A percentile compares a stretch with the other conserved stretches of the same genome.
phyloP scores from a whole-genome alignment of 2,113 vertebrate genomes.

The Centropus unirufus region DNA sequence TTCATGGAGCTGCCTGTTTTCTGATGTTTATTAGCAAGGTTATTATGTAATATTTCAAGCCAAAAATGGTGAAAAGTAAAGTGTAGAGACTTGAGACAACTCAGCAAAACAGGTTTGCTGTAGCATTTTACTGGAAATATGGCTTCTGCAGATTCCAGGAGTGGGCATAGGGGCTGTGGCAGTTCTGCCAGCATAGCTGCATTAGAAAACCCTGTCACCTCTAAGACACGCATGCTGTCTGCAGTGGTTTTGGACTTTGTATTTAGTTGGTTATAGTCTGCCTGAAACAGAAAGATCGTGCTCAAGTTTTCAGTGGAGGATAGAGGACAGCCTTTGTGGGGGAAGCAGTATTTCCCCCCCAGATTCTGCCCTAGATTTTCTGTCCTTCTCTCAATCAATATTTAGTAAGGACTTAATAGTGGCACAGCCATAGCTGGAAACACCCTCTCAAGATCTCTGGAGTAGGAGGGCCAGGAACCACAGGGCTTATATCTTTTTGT shows the following conservation, averaged over 20 bases:
- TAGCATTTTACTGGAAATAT: fast-evolving
- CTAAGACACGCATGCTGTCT: fast-evolving
- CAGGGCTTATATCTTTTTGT: neutral
- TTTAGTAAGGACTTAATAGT: neutral
- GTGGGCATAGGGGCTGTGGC: fast-evolving
- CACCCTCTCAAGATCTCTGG: neutral
- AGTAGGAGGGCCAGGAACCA: neutral
- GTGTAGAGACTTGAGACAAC: fast-evolving
- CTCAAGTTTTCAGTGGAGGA: neutral
- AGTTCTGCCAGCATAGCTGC: fast-evolving
- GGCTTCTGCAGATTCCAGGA: fast-evolving
- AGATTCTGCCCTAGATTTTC: neutral
- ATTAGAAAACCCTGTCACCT: fast-evolving
- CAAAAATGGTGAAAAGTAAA: neutral
- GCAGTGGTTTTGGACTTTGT: fast-evolving
- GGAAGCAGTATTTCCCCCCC: neutral
- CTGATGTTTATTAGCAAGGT: fast-evolving
- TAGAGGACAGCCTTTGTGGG: fast-evolving
- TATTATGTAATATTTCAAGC: neutral
- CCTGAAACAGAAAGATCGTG: neutral
- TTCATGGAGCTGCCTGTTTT: neutral
- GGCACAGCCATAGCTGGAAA: neutral
- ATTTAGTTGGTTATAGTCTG: neutral
- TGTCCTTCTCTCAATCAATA: neutral
- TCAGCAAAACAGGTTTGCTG: fast-evolving